Base-by-base conservation (phyloP, 1,140 invertebrate species). In the Achroia grisella region DNA sequence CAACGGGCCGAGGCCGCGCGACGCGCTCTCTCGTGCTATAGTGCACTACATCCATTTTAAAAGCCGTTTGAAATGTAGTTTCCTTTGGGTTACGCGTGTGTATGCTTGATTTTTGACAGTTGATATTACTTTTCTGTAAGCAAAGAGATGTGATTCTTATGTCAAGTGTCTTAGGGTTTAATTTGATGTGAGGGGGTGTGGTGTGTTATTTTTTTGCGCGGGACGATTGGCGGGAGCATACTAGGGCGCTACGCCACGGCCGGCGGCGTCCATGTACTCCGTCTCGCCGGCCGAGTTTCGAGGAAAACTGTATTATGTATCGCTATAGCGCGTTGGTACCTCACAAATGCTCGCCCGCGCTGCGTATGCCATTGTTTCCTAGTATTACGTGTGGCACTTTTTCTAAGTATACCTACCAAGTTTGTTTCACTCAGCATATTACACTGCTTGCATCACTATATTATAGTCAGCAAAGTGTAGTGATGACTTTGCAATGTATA, bases 61-160 rank as follows among this genome's bases (percentile, higher is more conserved):
- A 77, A 78, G 69, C 58, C 51, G 70, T 82, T 80, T 72, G 58
- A 79, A 81, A 69, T 76, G 75, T 78, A 75, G 72, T 77, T 82
- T 80, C 73, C 74, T 78, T 68, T 71, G 61, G 70, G 65, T 62
- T 72, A 76, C 70, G 72, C 80, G 76, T 79, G 80, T 82, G 71
- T 78, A 72, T 72, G 71, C 74, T 79, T 84, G 80, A 82, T 84
- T 84, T 84, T 84, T 84, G 80, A 84, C 80, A 84, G 80, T 84
- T 84, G 77, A 80, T 82, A 84, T 80, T 73, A 53, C 69, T 67
- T 66, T 60, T 44, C 39, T 28, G 10, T 41, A 40, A 49, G 42
- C 69, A 81, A 71, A 56, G 66, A 36, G 72, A 71, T 77, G 57
- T 81, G 44, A 57, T 64, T 71, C 72, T 77, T 84, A 84, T 62